Base-by-base conservation (phyloP, 2,113 vertebrate species). In the Pycnonotus jocosus region DNA sequence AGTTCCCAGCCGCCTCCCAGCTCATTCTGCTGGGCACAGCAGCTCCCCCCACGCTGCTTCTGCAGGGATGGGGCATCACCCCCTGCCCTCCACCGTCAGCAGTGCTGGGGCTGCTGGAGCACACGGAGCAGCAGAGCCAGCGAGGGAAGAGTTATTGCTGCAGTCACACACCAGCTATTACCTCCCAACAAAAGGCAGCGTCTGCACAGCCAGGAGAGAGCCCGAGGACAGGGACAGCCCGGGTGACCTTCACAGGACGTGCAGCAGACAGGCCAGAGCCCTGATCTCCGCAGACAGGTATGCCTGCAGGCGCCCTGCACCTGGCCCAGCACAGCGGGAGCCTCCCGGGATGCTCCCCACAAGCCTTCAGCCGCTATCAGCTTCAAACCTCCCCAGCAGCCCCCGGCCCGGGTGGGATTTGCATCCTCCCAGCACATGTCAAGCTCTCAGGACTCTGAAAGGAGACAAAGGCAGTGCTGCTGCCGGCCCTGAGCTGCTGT, bases 141-240 rank as follows among this genome's bases (percentile, higher is more conserved):
- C 37, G 50, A 86, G 66, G 66, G 60, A 87, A 91, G 91, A 96
- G 89, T 82, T 95, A 79, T 90, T 85, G 89, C 95, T 50, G 78
- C 84, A 65, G 89, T 91, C 93, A 87, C 87, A 72, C 78, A 47
- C 40, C 84, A 61, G 94, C 89, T 81, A 71, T 85, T 73, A 45
- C 76, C 68, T 94, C 90, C 94, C 83, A 8, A 91, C 88, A 95
- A 93, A 90, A 92, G 95, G 89, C 92, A 97, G 92, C 5, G 89
- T 31, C 77, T 78, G 84, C 88, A 87, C 87, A 93, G 85, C 78
- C 25, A 0, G 47, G 61, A 91, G 70, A 89, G 84, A 82, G 87
- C 94, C 93, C 0, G 50, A 35, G 92, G 94, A 58, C 93, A 83
- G 81, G 88, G 85, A 62, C 64, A 73, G 93, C 76, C 93, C 23